Evolutionary conservation across 2,797 vertebrate genomes (phyloP), one percentile per base, ranked within the genome.

Genomic region (Coracias cyanogaster): DNA sequence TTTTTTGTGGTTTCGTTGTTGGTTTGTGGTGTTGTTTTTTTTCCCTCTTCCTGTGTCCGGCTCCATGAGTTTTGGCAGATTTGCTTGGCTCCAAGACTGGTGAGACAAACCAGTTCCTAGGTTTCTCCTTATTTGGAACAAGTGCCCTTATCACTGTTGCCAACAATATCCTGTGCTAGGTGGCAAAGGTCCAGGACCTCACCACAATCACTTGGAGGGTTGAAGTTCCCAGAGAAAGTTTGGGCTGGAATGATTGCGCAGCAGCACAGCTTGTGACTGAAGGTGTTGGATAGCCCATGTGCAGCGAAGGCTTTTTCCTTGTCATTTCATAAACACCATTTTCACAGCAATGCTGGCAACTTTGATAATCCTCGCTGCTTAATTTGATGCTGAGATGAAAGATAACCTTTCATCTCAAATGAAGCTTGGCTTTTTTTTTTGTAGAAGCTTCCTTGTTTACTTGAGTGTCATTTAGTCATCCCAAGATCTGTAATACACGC

Each of bases 111-210:
- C 79, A 24, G 49, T 78, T 83, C 35, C 57, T 81, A 66, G 57
- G 74, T 86, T 89, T 88, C 43, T 86, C 76, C 86, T 89, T 60
- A 24, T 94, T 58, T 92, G 90, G 91, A 76, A 8, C 46, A 43
- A 95, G 76, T 35, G 66, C 29, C 89, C 79, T 87, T 70, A 31
- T 46, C 10, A 0, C 18, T 13, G 19, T 15, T 88, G 93, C 96
- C 97, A 95, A 92, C 89, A 97, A 67, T 80, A 88, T 60, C 77
- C 85, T 4, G 4, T 4, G 0, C n/a, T 12, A 62, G 4, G 66
- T 60, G 90, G 94, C 90, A 16, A 55, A 51, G 66, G 39, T 78
- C 94, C 92, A 96, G 93, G 57, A 80, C 73, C 43, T 95, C 14
- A 0, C 83, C 0, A 1, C 71, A 58, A 1, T 26, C 3, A 0